Evolutionary conservation across 1,140 invertebrate genomes (phyloP).

Genomic region (Drosophila ambigua): DNA sequence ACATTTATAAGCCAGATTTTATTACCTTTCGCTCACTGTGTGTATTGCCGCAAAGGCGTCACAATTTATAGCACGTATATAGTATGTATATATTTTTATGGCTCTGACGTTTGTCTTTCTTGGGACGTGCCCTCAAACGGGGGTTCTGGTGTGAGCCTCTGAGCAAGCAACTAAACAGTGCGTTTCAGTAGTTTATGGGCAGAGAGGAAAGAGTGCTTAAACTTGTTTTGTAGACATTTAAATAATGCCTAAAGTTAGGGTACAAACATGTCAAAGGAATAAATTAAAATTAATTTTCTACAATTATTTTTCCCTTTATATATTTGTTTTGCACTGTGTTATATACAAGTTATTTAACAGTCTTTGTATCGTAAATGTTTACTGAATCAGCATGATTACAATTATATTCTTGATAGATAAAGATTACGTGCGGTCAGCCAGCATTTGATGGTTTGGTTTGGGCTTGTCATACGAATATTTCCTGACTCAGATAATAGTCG

Average conservation of each 20-base stretch:
- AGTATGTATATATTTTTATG: constrained; percentile 2
- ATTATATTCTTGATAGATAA: constrained; percentile 23
- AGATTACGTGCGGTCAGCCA: constrained; percentile 8
- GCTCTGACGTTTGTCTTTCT: too few relatives aligned
- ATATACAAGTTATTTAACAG: constrained; percentile 9
- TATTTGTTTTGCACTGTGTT: background rate
- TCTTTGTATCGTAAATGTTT: constrained; percentile 22
- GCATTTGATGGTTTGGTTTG: constrained; percentile 7
- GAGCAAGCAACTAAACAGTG: too few relatives aligned
- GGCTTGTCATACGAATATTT: constrained; percentile 2
- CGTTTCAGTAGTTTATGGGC: too few relatives aligned
- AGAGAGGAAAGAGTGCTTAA: too few relatives aligned
- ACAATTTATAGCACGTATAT: constrained; percentile 32
- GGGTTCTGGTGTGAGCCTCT: too few relatives aligned
- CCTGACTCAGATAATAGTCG: background rate
- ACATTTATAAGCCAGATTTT: constrained; percentile 13
- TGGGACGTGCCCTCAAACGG: too few relatives aligned
- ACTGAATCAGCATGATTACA: constrained; percentile 22
- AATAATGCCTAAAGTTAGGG: too few relatives aligned
- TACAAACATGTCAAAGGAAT: too few relatives aligned
- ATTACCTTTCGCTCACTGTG: constrained; percentile 3
- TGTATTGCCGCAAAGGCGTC: constrained; percentile 11
- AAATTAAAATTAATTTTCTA: too few relatives aligned
- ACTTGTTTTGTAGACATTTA: too few relatives aligned
- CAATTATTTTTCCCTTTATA: too few relatives aligned